Base-by-base conservation (phyloP, 1,140 invertebrate species). In the Meteorus sp. region DNA sequence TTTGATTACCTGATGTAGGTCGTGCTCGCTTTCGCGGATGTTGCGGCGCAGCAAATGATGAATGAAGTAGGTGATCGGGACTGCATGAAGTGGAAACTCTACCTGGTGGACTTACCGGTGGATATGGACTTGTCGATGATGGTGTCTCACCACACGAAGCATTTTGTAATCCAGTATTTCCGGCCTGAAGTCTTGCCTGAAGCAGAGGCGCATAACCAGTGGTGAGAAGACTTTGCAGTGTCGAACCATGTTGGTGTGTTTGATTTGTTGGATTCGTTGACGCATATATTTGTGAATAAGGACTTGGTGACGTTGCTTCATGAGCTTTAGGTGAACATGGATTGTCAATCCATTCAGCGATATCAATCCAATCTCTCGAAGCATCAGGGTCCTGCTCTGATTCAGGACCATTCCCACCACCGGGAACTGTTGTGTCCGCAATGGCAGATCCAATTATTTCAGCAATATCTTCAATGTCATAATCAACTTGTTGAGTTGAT, bases 371-470 rank as follows among this genome's bases (percentile, higher is more conserved):
- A 63, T 89, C 89, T 59, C 86, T 77, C 0, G 87, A 89, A 0
- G 68, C 71, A n/a, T 74, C 75, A 0, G 70, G 71, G 27, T 83
- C 81, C 22, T 80, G 78, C 31, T 85, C 86, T 37, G 86, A 86
- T 11, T 84, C 80, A 29, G 84, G 82, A 1, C 85, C 85, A 55
- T 86, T 86, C 56, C 84, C 53, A 35, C 85, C 83, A 3, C 84
- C 86, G 8, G 87, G 85, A 2, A 90, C 89, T 0, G 91, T 92
- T 1, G 90, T 92, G 66, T 93, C 92, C 0, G 91, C 91, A 62
- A 94, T 94, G n/a, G 91, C 91, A 0, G 89, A 92, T 0, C 91
- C 90, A 51, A 94, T 93, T 17, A 94, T 90, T 13, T 91, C 90
- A 0, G 91, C 91, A 59, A 94, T 91, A 65, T 93, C 92, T 59